Evolutionary conservation across 2,888 invertebrate genomes (phyloP).

Genomic region (Desoria tigrina): DNA sequence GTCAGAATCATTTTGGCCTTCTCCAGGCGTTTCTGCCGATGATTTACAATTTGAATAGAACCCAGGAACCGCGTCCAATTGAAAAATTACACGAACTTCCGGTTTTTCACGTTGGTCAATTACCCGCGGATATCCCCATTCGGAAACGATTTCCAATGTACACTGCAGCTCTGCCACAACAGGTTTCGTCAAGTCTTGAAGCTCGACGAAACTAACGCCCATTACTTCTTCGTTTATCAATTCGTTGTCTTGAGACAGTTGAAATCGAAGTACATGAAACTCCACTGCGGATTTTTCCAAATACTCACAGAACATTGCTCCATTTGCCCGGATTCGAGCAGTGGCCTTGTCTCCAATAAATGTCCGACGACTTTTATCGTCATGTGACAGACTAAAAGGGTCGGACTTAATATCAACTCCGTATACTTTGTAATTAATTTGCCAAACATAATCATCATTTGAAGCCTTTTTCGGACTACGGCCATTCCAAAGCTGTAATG

Average conservation of each 20-base stretch:
- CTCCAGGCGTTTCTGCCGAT: too few species aligned
- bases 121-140: constrained; percentile 30
- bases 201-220: constrained; percentile 39
- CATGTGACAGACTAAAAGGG: constrained; percentile 31
- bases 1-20: too few species aligned
- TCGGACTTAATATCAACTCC: constrained; percentile 45
- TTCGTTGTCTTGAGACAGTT: constrained; percentile 15
- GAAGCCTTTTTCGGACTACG: constrained; percentile 28
- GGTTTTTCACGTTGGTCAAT: constrained; percentile 26
- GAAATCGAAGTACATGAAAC: constrained; percentile 36
- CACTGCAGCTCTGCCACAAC: constrained; percentile 25
- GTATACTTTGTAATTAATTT: constrained; percentile 39
- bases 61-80: constrained; percentile 33
- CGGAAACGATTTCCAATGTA: constrained; percentile 37
- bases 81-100: constrained; percentile 39
- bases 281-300: constrained; percentile 29
- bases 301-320: constrained; percentile 35
- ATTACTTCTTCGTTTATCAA: constrained; percentile 33
- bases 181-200: constrained; percentile 30
- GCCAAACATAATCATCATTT: constrained; percentile 41
- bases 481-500: constrained; percentile 35
- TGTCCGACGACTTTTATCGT: constrained; percentile 28
- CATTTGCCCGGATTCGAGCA: constrained; percentile 42
- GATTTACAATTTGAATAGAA: constrained; percentile 22
- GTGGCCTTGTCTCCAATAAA: constrained; percentile 48